These are phyloP conservation scores for Syngnathoides biaculeatus DNA, from an alignment of 2,113 vertebrate species.

Conservation along the genomic window DNA sequence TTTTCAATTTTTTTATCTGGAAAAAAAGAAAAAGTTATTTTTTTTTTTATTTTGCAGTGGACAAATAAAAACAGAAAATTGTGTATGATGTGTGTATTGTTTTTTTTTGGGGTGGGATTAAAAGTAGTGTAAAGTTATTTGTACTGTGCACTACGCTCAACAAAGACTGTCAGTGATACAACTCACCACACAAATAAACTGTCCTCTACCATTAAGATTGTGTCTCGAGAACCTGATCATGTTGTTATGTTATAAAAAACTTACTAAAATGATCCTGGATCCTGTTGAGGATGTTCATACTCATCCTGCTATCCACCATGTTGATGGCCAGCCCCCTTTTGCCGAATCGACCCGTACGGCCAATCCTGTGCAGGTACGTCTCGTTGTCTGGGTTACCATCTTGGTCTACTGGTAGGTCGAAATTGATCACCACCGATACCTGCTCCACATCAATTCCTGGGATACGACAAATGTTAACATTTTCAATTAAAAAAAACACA, in stretches of 20 bases:
- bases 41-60: no score
- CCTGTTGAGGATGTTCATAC: conserved; percentile 91
- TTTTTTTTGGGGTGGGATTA: neutral
- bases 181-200: neutral
- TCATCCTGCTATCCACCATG: conserved; percentile 97
- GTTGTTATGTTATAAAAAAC: conserved; percentile 7
- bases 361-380: conserved; percentile 94
- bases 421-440: conserved; percentile 96
- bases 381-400: conserved; percentile 94
- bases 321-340: conserved; percentile 93
- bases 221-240: neutral
- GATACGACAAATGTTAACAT: neutral
- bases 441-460: conserved; percentile 95
- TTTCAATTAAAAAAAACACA: no score
- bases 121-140: neutral
- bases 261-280: conserved; percentile 87
- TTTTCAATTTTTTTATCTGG: conserved; percentile 92
- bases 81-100: neutral
- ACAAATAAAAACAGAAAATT: neutral
- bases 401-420: conserved; percentile 93
- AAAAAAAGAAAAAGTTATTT: conserved; percentile 11
- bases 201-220: neutral
- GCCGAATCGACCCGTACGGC: conserved; percentile 93
- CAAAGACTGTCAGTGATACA: neutral
- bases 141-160: neutral